Percentiles rank a stretch among this genome's conserved stretches.
Conservation (phyloP, 2,888 invertebrate species). For the Linnaemya vulpina region DNA sequence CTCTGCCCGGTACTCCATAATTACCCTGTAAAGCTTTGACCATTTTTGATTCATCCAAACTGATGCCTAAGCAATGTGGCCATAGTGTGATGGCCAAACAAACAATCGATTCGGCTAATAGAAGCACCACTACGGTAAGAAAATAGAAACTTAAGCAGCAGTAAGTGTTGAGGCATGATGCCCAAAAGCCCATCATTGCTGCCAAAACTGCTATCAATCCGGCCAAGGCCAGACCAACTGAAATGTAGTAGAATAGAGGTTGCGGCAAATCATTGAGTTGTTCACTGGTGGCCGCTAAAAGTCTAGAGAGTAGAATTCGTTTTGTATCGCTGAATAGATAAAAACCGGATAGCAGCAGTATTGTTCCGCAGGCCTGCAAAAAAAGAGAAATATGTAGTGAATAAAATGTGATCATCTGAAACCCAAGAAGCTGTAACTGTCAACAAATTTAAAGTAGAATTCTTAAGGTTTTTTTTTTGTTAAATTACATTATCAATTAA, state of each 20-base stretch:
- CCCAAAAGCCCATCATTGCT: constrained; percentile 92
- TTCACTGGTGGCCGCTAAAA: constrained; percentile 86
- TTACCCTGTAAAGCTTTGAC: constrained; percentile 88
- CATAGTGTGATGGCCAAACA: constrained; percentile 89
- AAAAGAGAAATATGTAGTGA: constrained; percentile 23
- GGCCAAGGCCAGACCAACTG: constrained; percentile 87
- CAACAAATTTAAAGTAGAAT: neutral
- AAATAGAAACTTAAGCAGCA: constrained; percentile 90
- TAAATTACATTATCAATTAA: no score
- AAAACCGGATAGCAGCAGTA: constrained; percentile 88
- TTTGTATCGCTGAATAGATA: constrained; percentile 88
- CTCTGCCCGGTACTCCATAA: constrained; percentile 89
- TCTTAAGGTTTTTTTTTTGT: no score
- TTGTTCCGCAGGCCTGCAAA: constrained; percentile 88
- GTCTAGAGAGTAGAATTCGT: constrained; percentile 88
- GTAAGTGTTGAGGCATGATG: constrained; percentile 89
- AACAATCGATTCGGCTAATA: constrained; percentile 88
- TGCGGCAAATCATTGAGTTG: constrained; percentile 85
- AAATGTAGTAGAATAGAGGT: constrained; percentile 90
- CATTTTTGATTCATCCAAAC: constrained; percentile 87
- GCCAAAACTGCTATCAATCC: constrained; percentile 88
- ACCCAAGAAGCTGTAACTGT: neutral
- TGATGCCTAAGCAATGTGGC: constrained; percentile 90
- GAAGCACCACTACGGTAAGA: constrained; percentile 86
- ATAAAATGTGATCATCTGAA: neutral